phyloP scores from a whole-genome alignment of 2,888 invertebrate genomes.

The Gymnosoma rotundatum region DNA sequence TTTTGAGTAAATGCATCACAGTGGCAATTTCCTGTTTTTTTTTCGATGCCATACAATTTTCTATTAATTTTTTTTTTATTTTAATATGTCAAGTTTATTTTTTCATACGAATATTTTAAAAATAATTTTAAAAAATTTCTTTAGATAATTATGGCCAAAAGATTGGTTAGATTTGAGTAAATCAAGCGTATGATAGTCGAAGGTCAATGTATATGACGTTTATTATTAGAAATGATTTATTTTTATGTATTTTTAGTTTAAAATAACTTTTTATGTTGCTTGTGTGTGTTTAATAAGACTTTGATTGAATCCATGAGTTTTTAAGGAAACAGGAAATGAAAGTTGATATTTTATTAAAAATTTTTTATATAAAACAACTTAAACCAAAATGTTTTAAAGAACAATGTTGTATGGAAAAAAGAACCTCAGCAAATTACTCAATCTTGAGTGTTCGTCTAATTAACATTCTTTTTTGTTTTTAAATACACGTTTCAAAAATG shows the following conservation, averaged over 20 bases:
- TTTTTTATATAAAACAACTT: too few relatives aligned
- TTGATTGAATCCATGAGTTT: not conserved
- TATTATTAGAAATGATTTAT: slow-evolving; percentile 14
- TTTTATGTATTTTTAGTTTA: slow-evolving; percentile 9
- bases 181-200: slow-evolving; percentile 66
- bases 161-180: slow-evolving; percentile 54
- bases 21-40: slow-evolving; percentile 66
- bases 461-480: too few relatives aligned
- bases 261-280: slow-evolving; percentile 11
- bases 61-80: slow-evolving; percentile 67
- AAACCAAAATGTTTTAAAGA: too few relatives aligned
- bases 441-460: too few relatives aligned
- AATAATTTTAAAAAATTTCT: slow-evolving; percentile 22
- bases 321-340: slow-evolving; percentile 41
- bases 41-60: slow-evolving; percentile 61
- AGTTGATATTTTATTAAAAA: not conserved
- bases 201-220: slow-evolving; percentile 58
- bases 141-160: slow-evolving; percentile 47
- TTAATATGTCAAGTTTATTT: slow-evolving; percentile 69
- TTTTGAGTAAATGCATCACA: slow-evolving; percentile 7
- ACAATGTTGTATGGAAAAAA: too few relatives aligned
- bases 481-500: too few relatives aligned
- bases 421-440: too few relatives aligned
- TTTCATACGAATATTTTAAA: slow-evolving; percentile 9
- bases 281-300: slow-evolving; percentile 11